Percentiles rank a stretch among this genome's conserved stretches.
These are phyloP conservation scores for Dendrolimus punctatus DNA, from an alignment of 1,140 invertebrate species.

Conservation along the genomic window DNA sequence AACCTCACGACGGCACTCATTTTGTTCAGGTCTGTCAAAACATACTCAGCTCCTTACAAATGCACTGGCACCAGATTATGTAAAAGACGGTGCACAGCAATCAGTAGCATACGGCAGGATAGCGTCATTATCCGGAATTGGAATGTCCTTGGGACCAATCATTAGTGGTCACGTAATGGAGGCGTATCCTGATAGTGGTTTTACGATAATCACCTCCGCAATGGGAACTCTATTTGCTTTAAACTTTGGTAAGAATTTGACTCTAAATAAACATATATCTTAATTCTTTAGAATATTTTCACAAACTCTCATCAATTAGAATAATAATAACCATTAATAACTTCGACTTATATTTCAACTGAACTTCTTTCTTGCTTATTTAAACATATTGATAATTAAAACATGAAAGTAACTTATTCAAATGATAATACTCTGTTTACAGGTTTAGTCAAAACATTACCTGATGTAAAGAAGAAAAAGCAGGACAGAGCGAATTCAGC, in stretches of 20 bases:
- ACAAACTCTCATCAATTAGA: too few relatives aligned
- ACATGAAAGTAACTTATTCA: too few relatives aligned
- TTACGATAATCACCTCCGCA: conserved; percentile 57
- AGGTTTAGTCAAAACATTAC: conserved; percentile 5
- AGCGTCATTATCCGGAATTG: conserved; percentile 73
- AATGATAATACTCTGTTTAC: not conserved
- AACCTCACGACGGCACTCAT: not conserved
- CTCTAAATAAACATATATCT: not conserved
- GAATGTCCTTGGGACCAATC: conserved; percentile 76
- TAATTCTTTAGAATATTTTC: too few relatives aligned
- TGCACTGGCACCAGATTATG: conserved; percentile 72
- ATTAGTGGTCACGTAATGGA: conserved; percentile 76
- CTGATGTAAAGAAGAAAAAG: conserved; percentile 10
- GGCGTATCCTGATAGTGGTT: conserved; percentile 62
- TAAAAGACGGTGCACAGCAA: conserved; percentile 60
- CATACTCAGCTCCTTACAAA: conserved; percentile 77
- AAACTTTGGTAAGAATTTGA: conserved; percentile 58
- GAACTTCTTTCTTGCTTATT: not conserved
- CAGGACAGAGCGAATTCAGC: not conserved
- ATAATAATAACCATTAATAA: too few relatives aligned
- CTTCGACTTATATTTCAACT: too few relatives aligned
- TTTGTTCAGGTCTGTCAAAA: conserved; percentile 69
- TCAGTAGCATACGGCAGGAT: conserved; percentile 71
- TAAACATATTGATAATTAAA: not conserved
- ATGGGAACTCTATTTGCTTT: conserved; percentile 58